Evolutionary conservation across 2,888 invertebrate species (phyloP), one percentile per base, ranked within the genome.

Genomic region (Leptogaster cylindrica): DNA sequence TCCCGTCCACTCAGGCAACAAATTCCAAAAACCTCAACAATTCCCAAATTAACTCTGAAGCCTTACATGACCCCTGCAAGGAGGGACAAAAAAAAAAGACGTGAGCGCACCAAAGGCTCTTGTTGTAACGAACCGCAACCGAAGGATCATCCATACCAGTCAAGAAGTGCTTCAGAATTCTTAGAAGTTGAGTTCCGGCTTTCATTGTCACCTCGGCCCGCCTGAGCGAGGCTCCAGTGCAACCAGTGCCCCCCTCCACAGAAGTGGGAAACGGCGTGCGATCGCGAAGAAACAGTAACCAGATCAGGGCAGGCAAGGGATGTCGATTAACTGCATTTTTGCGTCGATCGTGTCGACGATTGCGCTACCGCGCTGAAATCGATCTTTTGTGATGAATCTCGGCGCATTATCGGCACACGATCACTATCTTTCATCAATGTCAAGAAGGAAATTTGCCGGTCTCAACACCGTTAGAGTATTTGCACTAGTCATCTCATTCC

Each of bases 371-470:
- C 10, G 31, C 6, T 31, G 31, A 50, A 50, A 50, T 25, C 50
- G 50, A 50, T 50, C 50, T 28, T 50, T 25, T 25, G 50, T 27
- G 25, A 50, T 28, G n/a, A 23, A 50, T 25, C 50, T 46, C 46
- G n/a, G n/a, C n/a, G 23, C n/a, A 23, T 46, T 50, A 50, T 50
- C 27, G 23, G 50, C 50, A 50, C 50, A 28, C 50, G 50, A 8
- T 50, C n/a, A 50, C 50, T 27, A 50, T 28, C 28, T 25, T 50
- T 25, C 50, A 50, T 50, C 50, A 50, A 50, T 25, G 25, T 25
- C 50, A 50, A 50, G 50, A 50, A 25, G 50, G 50, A 12, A 48
- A 50, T 25, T 50, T 50, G 50, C 50, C 28, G 50, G 50, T 50
- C 28, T 50, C 27, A 50, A 27, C 50, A 50, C 50, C 50, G 50